Evolutionary conservation across 2,797 vertebrate genomes (phyloP).

Genomic region (Microhierax caerulescens): DNA sequence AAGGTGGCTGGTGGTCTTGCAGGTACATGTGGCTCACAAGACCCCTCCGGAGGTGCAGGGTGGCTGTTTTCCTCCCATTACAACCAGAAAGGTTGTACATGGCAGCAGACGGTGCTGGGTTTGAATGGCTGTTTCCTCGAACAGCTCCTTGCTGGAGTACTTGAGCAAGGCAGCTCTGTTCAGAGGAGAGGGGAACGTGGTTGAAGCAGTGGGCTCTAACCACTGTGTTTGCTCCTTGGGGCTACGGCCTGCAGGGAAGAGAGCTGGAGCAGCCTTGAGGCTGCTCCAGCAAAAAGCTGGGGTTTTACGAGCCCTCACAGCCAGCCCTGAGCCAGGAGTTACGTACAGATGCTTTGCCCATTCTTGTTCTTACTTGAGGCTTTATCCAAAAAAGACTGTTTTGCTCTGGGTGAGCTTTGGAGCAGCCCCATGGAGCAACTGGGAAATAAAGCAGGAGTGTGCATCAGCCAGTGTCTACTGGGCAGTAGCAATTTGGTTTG

Average conservation of each 20-base stretch:
- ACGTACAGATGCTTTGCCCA: neutral
- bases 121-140: neutral
- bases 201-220: neutral
- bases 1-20: neutral
- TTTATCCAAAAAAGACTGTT: neutral
- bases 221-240: rapidly evolving
- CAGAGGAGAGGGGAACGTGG: neutral
- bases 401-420: neutral
- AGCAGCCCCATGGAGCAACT: neutral
- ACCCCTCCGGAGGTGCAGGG: neutral
- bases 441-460: neutral
- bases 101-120: rapidly evolving
- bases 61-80: neutral
- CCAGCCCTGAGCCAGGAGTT: neutral
- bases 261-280: neutral
- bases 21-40: neutral
- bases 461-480: neutral
- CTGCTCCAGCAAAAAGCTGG: neutral
- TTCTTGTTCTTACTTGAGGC: neutral
- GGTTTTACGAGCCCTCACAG: neutral
- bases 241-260: neutral
- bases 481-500: conserved; percentile 51
- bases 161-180: neutral
- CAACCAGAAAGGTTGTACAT: neutral
- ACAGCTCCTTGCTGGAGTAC: neutral